Conservation (phyloP, 2,113 vertebrate species). For the Hippopotamus amphibius region DNA sequence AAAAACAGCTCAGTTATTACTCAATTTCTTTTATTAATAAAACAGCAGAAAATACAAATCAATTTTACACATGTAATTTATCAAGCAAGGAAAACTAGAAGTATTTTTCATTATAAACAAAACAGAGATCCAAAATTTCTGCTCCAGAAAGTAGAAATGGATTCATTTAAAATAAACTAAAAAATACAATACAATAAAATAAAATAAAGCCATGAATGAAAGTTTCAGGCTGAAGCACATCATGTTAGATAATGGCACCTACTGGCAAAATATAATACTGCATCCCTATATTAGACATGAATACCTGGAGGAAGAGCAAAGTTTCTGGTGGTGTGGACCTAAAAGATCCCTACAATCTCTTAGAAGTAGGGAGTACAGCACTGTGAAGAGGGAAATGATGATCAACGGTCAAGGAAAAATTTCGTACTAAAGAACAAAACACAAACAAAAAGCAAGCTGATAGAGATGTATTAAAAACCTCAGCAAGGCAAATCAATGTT, state of each 20-base stretch:
- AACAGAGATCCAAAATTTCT: constrained; percentile 8
- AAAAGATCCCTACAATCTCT: background rate
- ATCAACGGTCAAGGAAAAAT: background rate
- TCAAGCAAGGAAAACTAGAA: constrained; percentile 19
- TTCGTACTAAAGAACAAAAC: background rate
- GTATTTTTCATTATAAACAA: constrained; percentile 52
- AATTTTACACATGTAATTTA: constrained; percentile 47
- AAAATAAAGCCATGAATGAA: constrained; percentile 33
- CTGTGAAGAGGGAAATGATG: constrained; percentile 14
- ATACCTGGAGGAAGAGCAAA: background rate
- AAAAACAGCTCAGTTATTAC: constrained; percentile 6
- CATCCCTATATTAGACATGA: background rate
- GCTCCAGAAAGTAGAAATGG: constrained; percentile 1
- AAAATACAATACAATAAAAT: background rate
- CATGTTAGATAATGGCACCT: background rate
- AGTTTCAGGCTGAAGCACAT: background rate
- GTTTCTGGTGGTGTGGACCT: background rate
- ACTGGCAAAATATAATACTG: constrained; percentile 11
- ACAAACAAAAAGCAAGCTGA: constrained; percentile 24
- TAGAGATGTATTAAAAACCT: background rate
- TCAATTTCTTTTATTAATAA: constrained; percentile 47
- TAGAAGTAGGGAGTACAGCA: background rate
- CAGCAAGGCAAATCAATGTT: background rate
- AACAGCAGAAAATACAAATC: constrained; percentile 25
- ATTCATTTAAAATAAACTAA: constrained; percentile 51